A percentile compares a stretch with the other conserved stretches of the same genome.
These are phyloP conservation scores for Lynx canadensis DNA, from an alignment of 2,113 vertebrate genomes.

Conservation along the genomic window DNA sequence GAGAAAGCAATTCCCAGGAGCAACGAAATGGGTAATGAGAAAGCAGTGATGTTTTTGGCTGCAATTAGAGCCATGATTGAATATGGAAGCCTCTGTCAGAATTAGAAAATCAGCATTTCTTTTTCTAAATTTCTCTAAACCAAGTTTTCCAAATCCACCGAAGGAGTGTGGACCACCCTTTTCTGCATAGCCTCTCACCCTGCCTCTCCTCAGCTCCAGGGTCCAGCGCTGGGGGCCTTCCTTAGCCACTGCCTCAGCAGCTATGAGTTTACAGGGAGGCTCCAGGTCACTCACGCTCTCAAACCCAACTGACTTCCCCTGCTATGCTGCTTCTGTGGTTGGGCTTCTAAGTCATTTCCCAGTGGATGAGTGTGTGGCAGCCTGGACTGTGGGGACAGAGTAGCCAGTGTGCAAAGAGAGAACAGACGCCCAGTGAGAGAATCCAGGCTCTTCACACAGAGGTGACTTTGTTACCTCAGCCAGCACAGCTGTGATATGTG, in stretches of 20 bases:
- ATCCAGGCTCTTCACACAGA: neutral
- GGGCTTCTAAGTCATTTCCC: neutral
- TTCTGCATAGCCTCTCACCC: neutral
- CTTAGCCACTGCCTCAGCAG: neutral
- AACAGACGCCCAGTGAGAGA: neutral
- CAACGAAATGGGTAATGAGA: conserved; percentile 68
- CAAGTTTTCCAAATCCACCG: neutral
- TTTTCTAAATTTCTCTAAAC: conserved; percentile 26
- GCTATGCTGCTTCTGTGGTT: neutral
- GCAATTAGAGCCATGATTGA: conserved; percentile 50
- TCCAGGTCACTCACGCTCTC: neutral
- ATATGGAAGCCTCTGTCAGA: conserved; percentile 56
- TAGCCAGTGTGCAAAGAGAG: neutral
- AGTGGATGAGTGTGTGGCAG: neutral
- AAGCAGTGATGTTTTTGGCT: conserved; percentile 44
- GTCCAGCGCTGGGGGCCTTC: neutral
- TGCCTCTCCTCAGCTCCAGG: neutral
- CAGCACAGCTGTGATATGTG: neutral
- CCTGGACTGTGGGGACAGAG: neutral
- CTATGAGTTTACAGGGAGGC: neutral
- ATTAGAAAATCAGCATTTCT: conserved; percentile 37
- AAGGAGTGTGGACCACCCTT: neutral
- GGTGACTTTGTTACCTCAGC: neutral
- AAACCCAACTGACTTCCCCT: neutral
- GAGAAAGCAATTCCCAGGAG: conserved; percentile 60